Percentiles rank a stretch among this genome's conserved stretches.
These are phyloP conservation scores for Echiichthys vipera DNA, from an alignment of 2,797 vertebrate genomes.

Conservation along the genomic window DNA sequence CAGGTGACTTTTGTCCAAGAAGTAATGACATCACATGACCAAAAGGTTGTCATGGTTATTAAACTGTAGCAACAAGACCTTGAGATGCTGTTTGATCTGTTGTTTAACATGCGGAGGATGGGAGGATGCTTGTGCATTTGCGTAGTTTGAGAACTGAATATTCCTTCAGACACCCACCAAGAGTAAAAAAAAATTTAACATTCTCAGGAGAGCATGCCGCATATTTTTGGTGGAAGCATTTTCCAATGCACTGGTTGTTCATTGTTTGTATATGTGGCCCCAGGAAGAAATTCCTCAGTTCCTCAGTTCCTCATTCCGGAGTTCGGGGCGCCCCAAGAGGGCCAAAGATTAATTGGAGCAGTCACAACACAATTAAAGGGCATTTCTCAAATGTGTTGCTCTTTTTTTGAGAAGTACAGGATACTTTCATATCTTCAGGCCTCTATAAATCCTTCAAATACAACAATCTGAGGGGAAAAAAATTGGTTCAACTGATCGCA, in stretches of 20 bases:
- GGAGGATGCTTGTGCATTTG: slow-evolving; percentile 36
- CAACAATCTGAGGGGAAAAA: neutral
- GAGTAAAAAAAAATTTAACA: neutral
- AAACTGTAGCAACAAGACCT: slow-evolving; percentile 31
- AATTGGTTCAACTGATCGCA: neutral
- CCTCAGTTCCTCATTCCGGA: too few relatives aligned
- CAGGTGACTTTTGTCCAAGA: slow-evolving; percentile 28
- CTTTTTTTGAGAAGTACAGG: neutral
- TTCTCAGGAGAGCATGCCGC: neutral
- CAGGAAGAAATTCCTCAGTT: too few relatives aligned
- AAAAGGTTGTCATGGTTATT: slow-evolving; percentile 61
- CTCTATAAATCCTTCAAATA: neutral
- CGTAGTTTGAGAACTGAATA: slow-evolving; percentile 20
- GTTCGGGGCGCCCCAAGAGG: too few relatives aligned
- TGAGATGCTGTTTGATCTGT: slow-evolving; percentile 18
- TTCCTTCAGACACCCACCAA: slow-evolving; percentile 25
- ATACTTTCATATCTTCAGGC: neutral
- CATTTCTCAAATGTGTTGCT: neutral
- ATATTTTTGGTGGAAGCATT: neutral
- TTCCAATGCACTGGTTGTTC: neutral
- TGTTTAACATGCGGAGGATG: slow-evolving; percentile 34
- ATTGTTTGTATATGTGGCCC: neutral
- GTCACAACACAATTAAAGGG: slow-evolving; percentile 11
- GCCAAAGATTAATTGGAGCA: neutral
- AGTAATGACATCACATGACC: slow-evolving; percentile 42